phyloP scores from a whole-genome alignment of 2,888 invertebrate genomes.

The Lucinisca nassula region DNA sequence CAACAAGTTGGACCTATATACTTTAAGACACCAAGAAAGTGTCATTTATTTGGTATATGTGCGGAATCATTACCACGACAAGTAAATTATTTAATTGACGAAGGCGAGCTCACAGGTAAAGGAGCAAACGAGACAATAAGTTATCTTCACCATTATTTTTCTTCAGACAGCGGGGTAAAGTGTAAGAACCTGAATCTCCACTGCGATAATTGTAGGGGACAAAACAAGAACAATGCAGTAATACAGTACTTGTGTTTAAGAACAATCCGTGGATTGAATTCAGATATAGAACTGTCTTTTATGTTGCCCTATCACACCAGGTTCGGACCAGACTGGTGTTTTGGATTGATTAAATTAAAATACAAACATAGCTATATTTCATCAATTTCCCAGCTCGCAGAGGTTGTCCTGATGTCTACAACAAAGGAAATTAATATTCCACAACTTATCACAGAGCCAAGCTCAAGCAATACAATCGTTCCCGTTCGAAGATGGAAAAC shows the following conservation, averaged over 20 bases:
- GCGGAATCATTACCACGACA: background rate
- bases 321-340: conserved; percentile 1
- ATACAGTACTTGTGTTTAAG: background rate
- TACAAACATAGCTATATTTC: conserved; percentile 8
- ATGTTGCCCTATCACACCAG: background rate
- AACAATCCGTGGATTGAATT: background rate
- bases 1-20: background rate
- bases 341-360: background rate
- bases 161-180: background rate
- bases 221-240: background rate
- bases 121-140: background rate
- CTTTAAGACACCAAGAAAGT: background rate
- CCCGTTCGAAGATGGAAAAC: no score
- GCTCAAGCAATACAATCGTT: no score
- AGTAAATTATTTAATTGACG: background rate
- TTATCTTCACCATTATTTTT: background rate
- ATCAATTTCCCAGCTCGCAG: no score
- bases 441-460: no score
- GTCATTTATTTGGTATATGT: background rate
- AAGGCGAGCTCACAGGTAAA: background rate
- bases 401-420: no score
- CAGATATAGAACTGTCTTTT: background rate
- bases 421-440: no score
- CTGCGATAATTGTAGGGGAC: conserved; percentile 3
- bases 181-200: background rate